A percentile compares a stretch with the other conserved stretches of the same genome.
Conservation (phyloP, 2,113 vertebrate genomes). For the Butorides virescens region DNA sequence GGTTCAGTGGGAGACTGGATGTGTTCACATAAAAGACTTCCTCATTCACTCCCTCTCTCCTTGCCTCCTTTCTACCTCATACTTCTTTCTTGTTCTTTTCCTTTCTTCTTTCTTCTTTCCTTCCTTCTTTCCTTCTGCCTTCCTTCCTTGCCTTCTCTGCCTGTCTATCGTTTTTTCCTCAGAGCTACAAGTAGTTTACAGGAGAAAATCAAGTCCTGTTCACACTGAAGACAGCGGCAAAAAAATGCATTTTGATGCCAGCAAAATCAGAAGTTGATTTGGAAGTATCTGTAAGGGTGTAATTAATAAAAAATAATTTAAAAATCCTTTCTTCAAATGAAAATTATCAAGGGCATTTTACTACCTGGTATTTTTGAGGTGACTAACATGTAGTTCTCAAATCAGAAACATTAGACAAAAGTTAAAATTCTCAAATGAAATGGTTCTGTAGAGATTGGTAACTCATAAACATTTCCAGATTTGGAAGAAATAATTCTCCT, state of each 20-base stretch:
- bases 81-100: background rate
- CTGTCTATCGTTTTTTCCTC: background rate
- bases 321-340: background rate
- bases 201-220: background rate
- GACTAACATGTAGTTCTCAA: background rate
- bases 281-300: background rate
- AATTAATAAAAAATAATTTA: background rate
- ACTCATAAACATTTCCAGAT: background rate
- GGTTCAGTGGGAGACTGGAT: background rate
- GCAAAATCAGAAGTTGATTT: background rate
- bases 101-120: background rate
- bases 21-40: background rate
- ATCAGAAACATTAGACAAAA: background rate
- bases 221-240: background rate
- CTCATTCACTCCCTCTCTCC: background rate
- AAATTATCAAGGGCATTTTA: background rate
- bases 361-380: background rate
- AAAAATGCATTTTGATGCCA: background rate
- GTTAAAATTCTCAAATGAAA: background rate
- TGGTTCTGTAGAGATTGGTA: background rate
- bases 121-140: background rate
- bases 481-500: background rate
- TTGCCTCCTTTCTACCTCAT: background rate
- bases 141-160: background rate
- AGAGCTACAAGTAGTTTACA: background rate